Percentiles rank a stretch among this genome's conserved stretches.
These are phyloP conservation scores for Euleptes europaea DNA, from an alignment of 2,113 vertebrate genomes.

Conservation along the genomic window DNA sequence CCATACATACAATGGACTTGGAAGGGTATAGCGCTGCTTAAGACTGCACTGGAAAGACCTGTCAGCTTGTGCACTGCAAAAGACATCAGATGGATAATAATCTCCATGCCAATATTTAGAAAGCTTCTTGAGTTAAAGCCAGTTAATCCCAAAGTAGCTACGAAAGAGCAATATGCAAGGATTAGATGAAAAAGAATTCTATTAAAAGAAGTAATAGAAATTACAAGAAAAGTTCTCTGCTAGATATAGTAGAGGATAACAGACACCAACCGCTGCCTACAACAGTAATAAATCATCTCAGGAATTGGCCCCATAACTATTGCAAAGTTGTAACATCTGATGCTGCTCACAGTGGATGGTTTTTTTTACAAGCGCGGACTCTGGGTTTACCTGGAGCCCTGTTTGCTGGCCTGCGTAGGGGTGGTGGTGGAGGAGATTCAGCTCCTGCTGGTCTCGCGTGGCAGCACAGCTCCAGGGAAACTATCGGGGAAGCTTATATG, in stretches of 20 bases:
- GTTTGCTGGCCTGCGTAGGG: no score
- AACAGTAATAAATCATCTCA: not conserved
- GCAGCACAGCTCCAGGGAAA: no score
- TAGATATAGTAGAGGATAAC: not conserved
- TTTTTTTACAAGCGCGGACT: not conserved
- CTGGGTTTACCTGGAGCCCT: no score
- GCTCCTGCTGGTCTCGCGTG: no score
- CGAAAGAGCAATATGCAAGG: slow-evolving; percentile 15
- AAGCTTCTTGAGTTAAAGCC: slow-evolving; percentile 19
- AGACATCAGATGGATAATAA: slow-evolving; percentile 12
- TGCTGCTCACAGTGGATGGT: not conserved
- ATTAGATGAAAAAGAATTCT: slow-evolving; percentile 5
- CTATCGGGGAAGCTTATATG: no score
- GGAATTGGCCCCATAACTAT: not conserved
- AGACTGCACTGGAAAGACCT: not conserved
- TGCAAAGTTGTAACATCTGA: not conserved
- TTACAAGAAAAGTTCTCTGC: not conserved
- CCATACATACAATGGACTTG: no score
- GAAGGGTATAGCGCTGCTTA: no score
- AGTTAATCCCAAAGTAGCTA: slow-evolving; percentile 22
- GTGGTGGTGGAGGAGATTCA: no score
- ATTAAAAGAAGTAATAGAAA: not conserved
- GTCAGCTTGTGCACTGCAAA: not conserved
- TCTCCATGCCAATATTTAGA: slow-evolving; percentile 15
- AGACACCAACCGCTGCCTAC: not conserved